Conservation (phyloP, 1,140 invertebrate species). For the Calosoma granatense region DNA sequence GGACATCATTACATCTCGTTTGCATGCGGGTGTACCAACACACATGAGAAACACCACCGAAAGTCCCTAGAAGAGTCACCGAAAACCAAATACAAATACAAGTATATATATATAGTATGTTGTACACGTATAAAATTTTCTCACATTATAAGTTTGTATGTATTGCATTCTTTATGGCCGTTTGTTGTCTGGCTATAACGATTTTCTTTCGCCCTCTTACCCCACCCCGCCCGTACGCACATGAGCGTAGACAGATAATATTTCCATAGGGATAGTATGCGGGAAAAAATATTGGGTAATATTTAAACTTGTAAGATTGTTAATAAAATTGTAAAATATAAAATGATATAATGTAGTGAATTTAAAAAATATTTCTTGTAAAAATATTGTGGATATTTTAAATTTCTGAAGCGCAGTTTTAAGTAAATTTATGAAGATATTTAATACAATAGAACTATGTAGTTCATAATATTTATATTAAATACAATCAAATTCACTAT, state of each 20-base stretch:
- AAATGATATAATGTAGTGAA: too few species aligned
- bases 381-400: too few species aligned
- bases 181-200: slow-evolving; percentile 7
- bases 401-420: too few species aligned
- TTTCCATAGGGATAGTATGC: background rate
- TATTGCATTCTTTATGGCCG: slow-evolving; percentile 8
- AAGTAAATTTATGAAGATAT: too few species aligned
- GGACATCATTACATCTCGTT: background rate
- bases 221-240: background rate
- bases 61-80: background rate
- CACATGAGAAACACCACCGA: background rate
- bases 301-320: too few species aligned
- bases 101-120: background rate
- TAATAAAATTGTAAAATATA: too few species aligned
- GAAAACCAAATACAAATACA: slow-evolving; percentile 1
- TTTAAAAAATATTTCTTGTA: too few species aligned
- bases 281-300: too few species aligned
- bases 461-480: too few species aligned
- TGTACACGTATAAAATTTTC: slow-evolving; percentile 8
- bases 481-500: too few species aligned
- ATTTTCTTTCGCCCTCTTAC: background rate
- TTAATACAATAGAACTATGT: too few species aligned
- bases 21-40: slow-evolving; percentile 4
- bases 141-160: slow-evolving; percentile 9
- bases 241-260: background rate